phyloP scores from a whole-genome alignment of 2,113 vertebrate species.

The Lycaon pictus region DNA sequence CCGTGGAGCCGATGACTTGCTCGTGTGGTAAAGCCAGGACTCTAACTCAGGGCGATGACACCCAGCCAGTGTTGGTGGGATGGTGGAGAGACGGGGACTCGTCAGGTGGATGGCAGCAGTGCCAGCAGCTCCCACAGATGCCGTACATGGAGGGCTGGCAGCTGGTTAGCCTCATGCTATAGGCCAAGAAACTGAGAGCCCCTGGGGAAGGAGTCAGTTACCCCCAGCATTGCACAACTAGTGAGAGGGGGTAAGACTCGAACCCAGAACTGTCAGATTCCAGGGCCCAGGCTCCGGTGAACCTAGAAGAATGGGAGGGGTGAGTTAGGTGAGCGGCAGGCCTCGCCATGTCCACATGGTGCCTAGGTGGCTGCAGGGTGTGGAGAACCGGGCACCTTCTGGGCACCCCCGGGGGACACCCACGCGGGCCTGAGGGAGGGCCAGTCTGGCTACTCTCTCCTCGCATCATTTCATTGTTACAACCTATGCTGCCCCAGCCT shows the following conservation, averaged over 20 bases:
- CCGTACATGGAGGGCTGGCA: background rate
- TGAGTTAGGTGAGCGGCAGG: accelerated
- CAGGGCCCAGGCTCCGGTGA: background rate
- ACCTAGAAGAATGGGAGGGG: background rate
- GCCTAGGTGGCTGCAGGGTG: accelerated
- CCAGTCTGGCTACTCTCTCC: background rate
- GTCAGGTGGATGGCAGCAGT: accelerated
- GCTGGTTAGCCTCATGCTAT: accelerated
- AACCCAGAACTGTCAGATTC: background rate
- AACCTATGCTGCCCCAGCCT: background rate
- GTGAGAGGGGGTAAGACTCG: background rate
- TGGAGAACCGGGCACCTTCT: accelerated
- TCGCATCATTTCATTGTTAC: background rate
- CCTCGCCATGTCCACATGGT: accelerated
- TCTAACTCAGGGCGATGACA: background rate
- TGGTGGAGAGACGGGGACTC: accelerated
- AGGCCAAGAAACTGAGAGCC: background rate
- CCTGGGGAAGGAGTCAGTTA: background rate
- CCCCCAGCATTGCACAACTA: too few relatives aligned
- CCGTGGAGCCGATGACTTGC: background rate
- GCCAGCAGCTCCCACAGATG: background rate
- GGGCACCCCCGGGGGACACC: accelerated
- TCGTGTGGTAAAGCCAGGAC: background rate
- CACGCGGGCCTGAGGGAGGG: accelerated
- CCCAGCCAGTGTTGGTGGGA: background rate